A percentile compares a stretch with the other conserved stretches of the same genome.
phyloP scores from a whole-genome alignment of 2,888 invertebrate species.

The Oxycera nigricornis region DNA sequence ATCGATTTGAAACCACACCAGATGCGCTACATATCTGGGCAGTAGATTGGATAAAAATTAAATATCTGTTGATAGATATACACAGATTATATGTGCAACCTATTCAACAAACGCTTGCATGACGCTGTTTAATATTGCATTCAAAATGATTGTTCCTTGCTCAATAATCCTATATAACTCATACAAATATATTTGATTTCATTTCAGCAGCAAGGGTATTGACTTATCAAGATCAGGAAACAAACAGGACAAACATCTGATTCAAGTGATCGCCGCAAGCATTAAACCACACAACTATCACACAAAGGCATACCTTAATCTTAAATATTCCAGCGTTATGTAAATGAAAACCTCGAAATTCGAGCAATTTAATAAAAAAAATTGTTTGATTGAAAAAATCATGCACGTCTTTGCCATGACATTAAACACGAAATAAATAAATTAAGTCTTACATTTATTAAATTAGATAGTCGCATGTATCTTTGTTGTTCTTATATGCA shows the following conservation, averaged over 20 bases:
- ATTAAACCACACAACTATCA: slow-evolving; percentile 77
- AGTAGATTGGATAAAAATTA: no score
- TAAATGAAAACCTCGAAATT: slow-evolving; percentile 50
- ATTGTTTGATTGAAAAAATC: slow-evolving; percentile 1
- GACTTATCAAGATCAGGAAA: slow-evolving; percentile 52
- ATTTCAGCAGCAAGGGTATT: slow-evolving; percentile 32
- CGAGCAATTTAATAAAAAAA: slow-evolving; percentile 24
- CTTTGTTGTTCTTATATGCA: neutral
- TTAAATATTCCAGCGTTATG: slow-evolving; percentile 70
- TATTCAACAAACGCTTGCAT: no score
- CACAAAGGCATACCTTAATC: slow-evolving; percentile 76
- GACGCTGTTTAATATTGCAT: no score
- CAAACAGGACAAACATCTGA: slow-evolving; percentile 65
- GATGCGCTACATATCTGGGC: no score
- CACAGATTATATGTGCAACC: no score
- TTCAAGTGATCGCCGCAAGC: slow-evolving; percentile 70
- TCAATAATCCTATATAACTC: neutral
- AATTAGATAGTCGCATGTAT: neutral
- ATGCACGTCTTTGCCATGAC: neutral
- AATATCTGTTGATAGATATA: no score
- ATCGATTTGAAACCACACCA: no score
- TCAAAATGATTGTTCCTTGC: no score
- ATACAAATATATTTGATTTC: neutral
- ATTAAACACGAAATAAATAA: neutral
- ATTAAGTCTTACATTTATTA: neutral